Percentiles rank a stretch among this genome's conserved stretches.
Conservation (phyloP, 1,140 invertebrate species). For the Procambarus virginalis region DNA sequence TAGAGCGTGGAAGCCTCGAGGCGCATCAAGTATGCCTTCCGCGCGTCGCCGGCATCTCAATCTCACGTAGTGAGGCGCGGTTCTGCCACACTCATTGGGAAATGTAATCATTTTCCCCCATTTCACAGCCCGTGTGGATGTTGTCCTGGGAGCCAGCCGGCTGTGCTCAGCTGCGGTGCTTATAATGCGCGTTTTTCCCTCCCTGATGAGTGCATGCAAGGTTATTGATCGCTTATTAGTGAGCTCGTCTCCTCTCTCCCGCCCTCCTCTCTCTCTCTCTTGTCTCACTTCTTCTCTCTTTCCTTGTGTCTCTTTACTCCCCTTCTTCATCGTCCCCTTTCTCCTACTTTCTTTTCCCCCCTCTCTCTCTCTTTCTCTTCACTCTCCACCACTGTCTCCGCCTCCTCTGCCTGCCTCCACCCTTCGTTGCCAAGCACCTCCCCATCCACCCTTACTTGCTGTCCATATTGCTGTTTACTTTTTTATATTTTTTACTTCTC, state of each 20-base stretch:
- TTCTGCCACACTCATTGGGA: not conserved
- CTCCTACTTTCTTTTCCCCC: not conserved
- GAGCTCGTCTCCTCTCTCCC: not conserved
- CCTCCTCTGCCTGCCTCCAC: constrained; percentile 19
- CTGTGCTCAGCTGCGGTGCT: not conserved
- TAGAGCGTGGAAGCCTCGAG: not conserved
- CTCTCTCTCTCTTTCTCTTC: constrained; percentile 18
- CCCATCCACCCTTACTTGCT: constrained; percentile 35
- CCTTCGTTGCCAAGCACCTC: constrained; percentile 26
- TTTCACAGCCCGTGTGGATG: not conserved
- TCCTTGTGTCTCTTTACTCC: constrained; percentile 22
- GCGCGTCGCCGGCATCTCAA: not conserved
- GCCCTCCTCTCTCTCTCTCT: not conserved
- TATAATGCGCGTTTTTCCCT: not conserved
- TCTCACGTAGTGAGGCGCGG: not conserved
- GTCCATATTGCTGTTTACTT: constrained; percentile 27
- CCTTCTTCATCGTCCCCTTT: not conserved
- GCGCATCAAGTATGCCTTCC: not conserved
- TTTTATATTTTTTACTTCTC: constrained; percentile 40
- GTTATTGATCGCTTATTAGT: not conserved
- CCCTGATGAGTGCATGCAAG: not conserved
- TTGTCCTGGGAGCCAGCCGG: too few species aligned
- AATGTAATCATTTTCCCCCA: not conserved
- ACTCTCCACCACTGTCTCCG: constrained; percentile 3
- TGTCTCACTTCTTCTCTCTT: not conserved